Conservation (phyloP, 2,113 vertebrate species). For the Upupa epops region DNA sequence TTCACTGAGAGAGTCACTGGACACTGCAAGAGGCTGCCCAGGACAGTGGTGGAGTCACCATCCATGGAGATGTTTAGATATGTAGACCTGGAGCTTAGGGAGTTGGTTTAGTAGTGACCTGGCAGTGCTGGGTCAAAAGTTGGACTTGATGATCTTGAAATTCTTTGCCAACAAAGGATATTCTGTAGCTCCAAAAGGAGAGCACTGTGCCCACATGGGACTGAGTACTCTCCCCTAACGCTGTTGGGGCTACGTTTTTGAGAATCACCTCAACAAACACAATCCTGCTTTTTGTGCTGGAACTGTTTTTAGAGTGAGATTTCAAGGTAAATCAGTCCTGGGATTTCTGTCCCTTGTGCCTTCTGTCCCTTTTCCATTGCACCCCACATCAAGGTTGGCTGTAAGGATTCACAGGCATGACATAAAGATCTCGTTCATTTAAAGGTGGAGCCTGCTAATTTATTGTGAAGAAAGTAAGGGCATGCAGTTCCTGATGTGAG, state of each 20-base stretch:
- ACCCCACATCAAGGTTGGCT: neutral
- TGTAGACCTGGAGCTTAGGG: no score
- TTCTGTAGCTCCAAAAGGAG: neutral
- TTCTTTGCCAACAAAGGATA: no score
- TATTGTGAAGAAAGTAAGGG: neutral
- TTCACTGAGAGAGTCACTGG: no score
- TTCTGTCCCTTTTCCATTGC: neutral
- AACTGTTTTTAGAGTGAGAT: neutral
- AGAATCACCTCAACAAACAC: neutral
- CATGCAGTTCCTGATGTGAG: neutral
- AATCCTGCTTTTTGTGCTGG: neutral
- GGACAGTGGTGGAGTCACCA: no score
- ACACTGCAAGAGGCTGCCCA: no score
- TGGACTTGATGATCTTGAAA: no score
- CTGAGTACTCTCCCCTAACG: neutral
- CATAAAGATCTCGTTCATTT: neutral
- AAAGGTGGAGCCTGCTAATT: neutral
- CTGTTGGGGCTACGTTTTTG: fast-evolving
- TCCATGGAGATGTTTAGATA: no score
- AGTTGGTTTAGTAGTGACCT: no score
- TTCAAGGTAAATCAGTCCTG: neutral
- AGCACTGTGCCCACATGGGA: neutral
- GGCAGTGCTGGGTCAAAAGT: no score
- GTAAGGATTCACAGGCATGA: neutral
- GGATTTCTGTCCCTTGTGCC: neutral